Base-by-base conservation (phyloP, 2,888 invertebrate species). In the Caenorhabditis sulstoni region DNA sequence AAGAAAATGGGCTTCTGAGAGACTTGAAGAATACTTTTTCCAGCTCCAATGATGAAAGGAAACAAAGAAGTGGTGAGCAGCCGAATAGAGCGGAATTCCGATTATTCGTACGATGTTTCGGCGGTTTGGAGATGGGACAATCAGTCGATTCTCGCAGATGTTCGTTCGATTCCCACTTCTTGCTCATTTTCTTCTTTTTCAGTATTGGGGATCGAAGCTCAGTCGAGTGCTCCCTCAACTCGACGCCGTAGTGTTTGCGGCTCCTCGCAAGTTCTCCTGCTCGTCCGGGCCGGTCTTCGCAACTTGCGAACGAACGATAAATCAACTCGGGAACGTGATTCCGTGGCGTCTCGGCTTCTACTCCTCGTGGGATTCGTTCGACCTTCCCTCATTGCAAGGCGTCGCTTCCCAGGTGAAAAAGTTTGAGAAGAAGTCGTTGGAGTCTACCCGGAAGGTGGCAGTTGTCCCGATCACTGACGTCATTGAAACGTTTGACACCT, bases 381-480 rank as follows among this genome's bases (percentile, higher is more conserved):
- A 75, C 39, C 53, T 82, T 18, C 80, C 84, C 7, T 59, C 71
- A 22, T 37, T 68, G 20, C 55, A 58, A 20, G 49, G 66, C 18
- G 49, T 82, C 23, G 20, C n/a, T n/a, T 55, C 61, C 20, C 76
- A 73, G 52, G 61, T 81, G 39, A 58, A 77, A 47, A 59, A 68
- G 50, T 66, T 82, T 23, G 50, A 68, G 61, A 67, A 62, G 52
- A 18, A 41, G 14, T 5, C 29, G 29, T 50, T 59, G 29, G 66
- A 62, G 44, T 12, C 9, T 8, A 14, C 11, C 22, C 11, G 23
- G 4, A 67, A 57, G 55, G 65, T 84, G 11, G 83, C 84, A 0
- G 84, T 86, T 5, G 84, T 87, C 0, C 87, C 87, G 29, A 64
- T 87, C 50, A 81, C 85, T 2, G 81, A 83, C 16, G 65, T 87